These are phyloP conservation scores for Leptopilina clavipes DNA, from an alignment of 1,140 invertebrate genomes.

Conservation along the genomic window DNA sequence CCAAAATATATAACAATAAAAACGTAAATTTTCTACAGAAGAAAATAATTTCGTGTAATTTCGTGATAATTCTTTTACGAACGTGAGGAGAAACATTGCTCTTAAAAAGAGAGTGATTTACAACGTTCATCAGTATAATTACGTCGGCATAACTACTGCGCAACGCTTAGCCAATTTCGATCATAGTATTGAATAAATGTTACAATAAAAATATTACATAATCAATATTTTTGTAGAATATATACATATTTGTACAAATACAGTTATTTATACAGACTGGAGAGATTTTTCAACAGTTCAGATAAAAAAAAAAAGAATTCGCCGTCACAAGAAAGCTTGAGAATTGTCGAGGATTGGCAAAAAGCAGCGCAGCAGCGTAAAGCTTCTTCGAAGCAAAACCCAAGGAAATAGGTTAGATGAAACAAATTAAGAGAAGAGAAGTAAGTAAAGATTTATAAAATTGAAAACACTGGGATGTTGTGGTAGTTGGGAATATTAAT, in stretches of 20 bases:
- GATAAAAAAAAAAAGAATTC: slow-evolving; percentile 50
- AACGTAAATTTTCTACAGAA: too few species aligned
- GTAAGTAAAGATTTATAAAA: slow-evolving; percentile 39
- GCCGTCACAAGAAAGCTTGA: slow-evolving; percentile 60
- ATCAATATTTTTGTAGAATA: neutral
- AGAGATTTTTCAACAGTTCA: slow-evolving; percentile 52
- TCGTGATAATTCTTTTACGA: too few species aligned
- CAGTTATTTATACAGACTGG: slow-evolving; percentile 39
- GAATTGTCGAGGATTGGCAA: slow-evolving; percentile 69
- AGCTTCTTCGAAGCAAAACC: slow-evolving; percentile 71
- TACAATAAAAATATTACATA: neutral
- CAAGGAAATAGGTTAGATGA: slow-evolving; percentile 66
- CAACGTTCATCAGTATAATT: slow-evolving; percentile 53
- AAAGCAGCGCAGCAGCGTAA: slow-evolving; percentile 73
- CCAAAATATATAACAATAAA: too few species aligned
- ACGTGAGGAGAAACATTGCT: too few species aligned
- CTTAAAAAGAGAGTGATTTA: too few species aligned
- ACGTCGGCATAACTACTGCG: slow-evolving; percentile 68
- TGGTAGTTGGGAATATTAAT: neutral
- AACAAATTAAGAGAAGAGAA: slow-evolving; percentile 62
- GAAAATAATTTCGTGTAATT: too few species aligned
- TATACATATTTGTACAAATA: slow-evolving; percentile 38
- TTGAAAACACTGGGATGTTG: slow-evolving; percentile 24
- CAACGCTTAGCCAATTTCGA: slow-evolving; percentile 71
- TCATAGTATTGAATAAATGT: too few species aligned